Conservation (phyloP, 2,888 invertebrate genomes). For the Xestia rhomboidea region DNA sequence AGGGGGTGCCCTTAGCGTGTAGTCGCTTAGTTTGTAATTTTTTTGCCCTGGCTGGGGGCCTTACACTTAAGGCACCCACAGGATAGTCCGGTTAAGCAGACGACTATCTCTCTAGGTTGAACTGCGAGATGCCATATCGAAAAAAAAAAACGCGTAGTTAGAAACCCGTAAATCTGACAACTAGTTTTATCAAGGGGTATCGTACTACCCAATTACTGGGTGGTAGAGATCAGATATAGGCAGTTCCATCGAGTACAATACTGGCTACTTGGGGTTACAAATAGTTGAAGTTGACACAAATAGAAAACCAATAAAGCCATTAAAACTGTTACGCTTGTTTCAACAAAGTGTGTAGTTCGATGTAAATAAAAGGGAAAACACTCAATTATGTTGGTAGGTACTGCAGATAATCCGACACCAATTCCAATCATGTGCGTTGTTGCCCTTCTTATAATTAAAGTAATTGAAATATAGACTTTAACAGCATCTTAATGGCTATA, state of each 20-base stretch:
- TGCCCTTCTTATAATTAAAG: conserved; percentile 23
- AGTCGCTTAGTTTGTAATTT: no score
- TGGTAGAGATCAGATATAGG: neutral
- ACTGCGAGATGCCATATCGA: no score
- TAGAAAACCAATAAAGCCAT: neutral
- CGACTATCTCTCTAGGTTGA: no score
- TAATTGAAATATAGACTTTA: conserved; percentile 15
- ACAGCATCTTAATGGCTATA: conserved; percentile 30
- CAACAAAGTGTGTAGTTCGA: neutral
- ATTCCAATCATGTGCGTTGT: conserved; percentile 4
- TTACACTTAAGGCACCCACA: no score
- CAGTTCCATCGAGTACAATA: neutral
- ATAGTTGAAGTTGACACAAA: neutral
- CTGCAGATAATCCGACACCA: conserved; percentile 45
- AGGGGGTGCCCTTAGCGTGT: no score
- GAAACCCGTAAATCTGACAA: neutral
- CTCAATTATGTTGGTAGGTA: neutral
- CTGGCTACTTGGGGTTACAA: no score
- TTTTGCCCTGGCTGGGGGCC: no score
- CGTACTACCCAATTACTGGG: neutral
- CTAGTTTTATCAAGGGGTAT: neutral
- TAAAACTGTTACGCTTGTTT: neutral
- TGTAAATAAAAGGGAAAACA: conserved; percentile 35
- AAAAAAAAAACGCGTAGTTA: no score
- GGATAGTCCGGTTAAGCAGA: no score